phyloP scores from a whole-genome alignment of 2,888 invertebrate genomes.

The Galerucella calmariensis region DNA sequence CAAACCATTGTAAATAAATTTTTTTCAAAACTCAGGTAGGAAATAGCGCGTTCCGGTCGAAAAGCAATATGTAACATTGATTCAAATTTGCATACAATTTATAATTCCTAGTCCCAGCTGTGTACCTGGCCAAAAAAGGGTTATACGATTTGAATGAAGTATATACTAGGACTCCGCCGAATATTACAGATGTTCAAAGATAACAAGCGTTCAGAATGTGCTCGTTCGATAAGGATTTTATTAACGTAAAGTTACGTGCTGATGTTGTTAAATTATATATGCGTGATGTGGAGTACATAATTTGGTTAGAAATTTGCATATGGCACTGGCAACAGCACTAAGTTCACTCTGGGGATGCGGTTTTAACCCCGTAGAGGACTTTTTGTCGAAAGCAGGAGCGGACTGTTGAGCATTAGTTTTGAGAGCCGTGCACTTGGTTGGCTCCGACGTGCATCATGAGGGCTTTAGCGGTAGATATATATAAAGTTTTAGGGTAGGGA shows the following conservation, averaged over 20 bases:
- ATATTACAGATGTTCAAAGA: slow-evolving; percentile 56
- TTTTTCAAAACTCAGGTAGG: slow-evolving; percentile 34
- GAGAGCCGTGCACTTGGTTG: slow-evolving; percentile 29
- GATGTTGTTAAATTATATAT: slow-evolving; percentile 59
- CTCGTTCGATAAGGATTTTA: not conserved
- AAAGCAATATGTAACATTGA: slow-evolving; percentile 56
- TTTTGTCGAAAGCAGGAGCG: slow-evolving; percentile 33
- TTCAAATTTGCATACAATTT: slow-evolving; percentile 57
- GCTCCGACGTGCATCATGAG: slow-evolving; percentile 29
- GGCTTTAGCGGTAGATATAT: slow-evolving; percentile 20
- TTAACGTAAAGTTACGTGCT: slow-evolving; percentile 11
- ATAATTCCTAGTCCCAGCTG: slow-evolving; percentile 50
- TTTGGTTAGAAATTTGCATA: slow-evolving; percentile 65
- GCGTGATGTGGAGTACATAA: slow-evolving; percentile 63
- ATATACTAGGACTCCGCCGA: slow-evolving; percentile 38
- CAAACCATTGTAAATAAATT: slow-evolving; percentile 33
- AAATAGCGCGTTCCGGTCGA: slow-evolving; percentile 51
- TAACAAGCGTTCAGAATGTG: slow-evolving; percentile 40
- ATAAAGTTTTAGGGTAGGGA: not conserved
- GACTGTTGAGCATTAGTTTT: slow-evolving; percentile 42
- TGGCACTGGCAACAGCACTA: slow-evolving; percentile 58
- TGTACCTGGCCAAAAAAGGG: slow-evolving; percentile 47
- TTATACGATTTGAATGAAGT: slow-evolving; percentile 44
- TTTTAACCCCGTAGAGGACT: slow-evolving; percentile 39
- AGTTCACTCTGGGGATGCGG: slow-evolving; percentile 47